These are phyloP conservation scores for Ovis aries DNA, from an alignment of 2,113 vertebrate species.

Conservation along the genomic window ARS-UI_Ramb_v3.0 NC_056058.1:26421001-26421500, in stretches of 20 bases:
- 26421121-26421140: neutral
- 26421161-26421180: slow-evolving; percentile 44
- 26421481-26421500: neutral
- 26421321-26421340: slow-evolving; percentile 35
- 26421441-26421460: neutral
- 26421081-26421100: slow-evolving; percentile 47
- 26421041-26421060: neutral
- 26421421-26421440: neutral
- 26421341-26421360: neutral
- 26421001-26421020: slow-evolving; percentile 72
- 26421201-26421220: neutral
- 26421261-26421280: slow-evolving; percentile 29
- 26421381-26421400: neutral
- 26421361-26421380: neutral
- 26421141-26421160: slow-evolving; percentile 65
- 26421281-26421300: slow-evolving; percentile 42
- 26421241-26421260: slow-evolving; percentile 30
- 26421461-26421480: neutral
- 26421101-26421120: slow-evolving; percentile 58
- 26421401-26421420: neutral
- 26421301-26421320: slow-evolving; percentile 9
- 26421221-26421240: neutral
- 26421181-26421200: slow-evolving; percentile 6
- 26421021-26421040: slow-evolving; percentile 76
- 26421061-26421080: neutral